These are phyloP conservation scores for Microplitis demolitor DNA, from an alignment of 1,140 invertebrate species.

Conservation along the genomic window DNA sequence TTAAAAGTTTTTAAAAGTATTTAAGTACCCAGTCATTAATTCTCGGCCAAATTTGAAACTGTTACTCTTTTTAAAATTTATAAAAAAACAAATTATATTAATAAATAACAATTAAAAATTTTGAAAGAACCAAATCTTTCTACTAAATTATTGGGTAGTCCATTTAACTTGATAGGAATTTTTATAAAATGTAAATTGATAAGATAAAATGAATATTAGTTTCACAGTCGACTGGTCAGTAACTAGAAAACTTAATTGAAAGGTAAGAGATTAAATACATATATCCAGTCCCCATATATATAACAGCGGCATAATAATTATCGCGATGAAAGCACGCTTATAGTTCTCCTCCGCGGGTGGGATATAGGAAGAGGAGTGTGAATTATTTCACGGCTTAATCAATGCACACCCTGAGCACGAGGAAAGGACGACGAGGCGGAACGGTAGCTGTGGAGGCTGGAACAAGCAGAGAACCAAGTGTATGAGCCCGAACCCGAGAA, in stretches of 20 bases:
- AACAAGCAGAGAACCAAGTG: background rate
- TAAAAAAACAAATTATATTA: no score
- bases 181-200: no score
- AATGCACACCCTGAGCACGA: constrained; percentile 6
- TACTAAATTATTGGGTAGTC: no score
- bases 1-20: no score
- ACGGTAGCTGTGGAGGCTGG: background rate
- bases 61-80: no score
- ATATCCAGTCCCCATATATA: constrained; percentile 11
- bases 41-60: no score
- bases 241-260: background rate
- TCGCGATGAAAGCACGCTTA: background rate
- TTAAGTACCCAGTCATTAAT: no score
- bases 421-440: background rate
- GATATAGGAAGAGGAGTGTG: background rate
- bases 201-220: background rate
- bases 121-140: no score
- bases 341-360: constrained; percentile 1
- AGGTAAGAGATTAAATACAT: background rate
- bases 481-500: background rate
- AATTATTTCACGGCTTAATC: constrained; percentile 31
- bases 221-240: background rate
- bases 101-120: no score
- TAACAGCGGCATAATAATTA: constrained; percentile 12
- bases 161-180: background rate